Conservation (phyloP, 2,797 vertebrate genomes). For the Neomorphus geoffroyi region DNA sequence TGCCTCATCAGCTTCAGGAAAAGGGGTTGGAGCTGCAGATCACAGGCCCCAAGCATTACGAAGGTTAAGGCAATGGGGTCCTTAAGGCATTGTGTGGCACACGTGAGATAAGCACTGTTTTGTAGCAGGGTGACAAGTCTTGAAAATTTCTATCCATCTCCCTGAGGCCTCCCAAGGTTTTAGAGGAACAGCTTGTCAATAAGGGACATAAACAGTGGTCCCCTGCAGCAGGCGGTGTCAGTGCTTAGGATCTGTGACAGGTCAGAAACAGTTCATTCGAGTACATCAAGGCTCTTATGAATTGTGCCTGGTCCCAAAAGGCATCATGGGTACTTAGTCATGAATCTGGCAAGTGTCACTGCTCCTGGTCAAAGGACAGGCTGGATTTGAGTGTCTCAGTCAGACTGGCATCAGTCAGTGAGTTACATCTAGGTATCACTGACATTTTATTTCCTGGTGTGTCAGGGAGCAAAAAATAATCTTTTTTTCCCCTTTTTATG, state of each 20-base stretch:
- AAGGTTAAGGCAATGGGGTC: background rate
- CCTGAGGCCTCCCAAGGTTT: background rate
- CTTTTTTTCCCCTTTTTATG: rapidly evolving
- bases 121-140: constrained; percentile 21
- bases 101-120: background rate
- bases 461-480: background rate
- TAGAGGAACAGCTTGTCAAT: constrained; percentile 2
- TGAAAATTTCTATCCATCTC: background rate
- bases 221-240: background rate
- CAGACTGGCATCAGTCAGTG: background rate
- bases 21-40: background rate
- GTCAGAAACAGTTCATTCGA: constrained; percentile 32
- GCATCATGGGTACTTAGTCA: background rate
- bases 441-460: constrained; percentile 19
- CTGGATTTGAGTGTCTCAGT: background rate
- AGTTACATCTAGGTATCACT: background rate
- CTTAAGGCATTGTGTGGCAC: background rate
- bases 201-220: background rate
- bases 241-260: background rate
- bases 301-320: background rate
- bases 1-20: constrained; percentile 14
- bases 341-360: constrained; percentile 24
- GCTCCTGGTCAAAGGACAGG: constrained; percentile 5
- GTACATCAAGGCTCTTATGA: background rate
- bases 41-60: background rate